Evolutionary conservation across 2,797 vertebrate species (phyloP).

Genomic region (Molothrus aeneus): DNA sequence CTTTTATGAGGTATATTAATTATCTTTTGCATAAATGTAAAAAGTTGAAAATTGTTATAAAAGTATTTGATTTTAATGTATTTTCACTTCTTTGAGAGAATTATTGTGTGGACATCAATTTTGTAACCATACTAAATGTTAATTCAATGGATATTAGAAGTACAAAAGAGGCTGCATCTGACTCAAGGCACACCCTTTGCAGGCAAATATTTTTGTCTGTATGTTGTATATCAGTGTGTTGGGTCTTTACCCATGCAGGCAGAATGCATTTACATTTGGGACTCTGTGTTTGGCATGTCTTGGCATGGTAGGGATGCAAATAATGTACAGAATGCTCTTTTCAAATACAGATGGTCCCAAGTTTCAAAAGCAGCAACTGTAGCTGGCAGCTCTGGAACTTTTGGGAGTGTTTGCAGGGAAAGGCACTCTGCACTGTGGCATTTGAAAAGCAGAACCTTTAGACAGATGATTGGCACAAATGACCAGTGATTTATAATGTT

Average conservation of each 20-base stretch:
- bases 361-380: background rate
- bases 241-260: background rate
- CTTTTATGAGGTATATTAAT: background rate
- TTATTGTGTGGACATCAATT: background rate
- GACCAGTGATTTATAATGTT: background rate
- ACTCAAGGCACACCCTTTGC: background rate
- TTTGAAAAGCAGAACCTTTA: background rate
- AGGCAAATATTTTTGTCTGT: background rate
- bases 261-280: background rate
- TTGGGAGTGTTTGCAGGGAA: background rate
- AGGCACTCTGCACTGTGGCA: background rate
- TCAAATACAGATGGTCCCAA: conserved; percentile 18
- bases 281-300: background rate
- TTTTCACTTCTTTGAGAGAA: background rate
- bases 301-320: background rate
- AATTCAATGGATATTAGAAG: background rate
- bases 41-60: background rate
- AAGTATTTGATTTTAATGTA: background rate
- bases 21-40: background rate
- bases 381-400: background rate
- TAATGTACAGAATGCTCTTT: conserved; percentile 13
- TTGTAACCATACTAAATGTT: background rate
- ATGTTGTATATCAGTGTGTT: background rate
- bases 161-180: background rate
- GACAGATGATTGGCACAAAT: background rate